phyloP scores from a whole-genome alignment of 2,113 vertebrate genomes.

The Dipodomys merriami region DNA sequence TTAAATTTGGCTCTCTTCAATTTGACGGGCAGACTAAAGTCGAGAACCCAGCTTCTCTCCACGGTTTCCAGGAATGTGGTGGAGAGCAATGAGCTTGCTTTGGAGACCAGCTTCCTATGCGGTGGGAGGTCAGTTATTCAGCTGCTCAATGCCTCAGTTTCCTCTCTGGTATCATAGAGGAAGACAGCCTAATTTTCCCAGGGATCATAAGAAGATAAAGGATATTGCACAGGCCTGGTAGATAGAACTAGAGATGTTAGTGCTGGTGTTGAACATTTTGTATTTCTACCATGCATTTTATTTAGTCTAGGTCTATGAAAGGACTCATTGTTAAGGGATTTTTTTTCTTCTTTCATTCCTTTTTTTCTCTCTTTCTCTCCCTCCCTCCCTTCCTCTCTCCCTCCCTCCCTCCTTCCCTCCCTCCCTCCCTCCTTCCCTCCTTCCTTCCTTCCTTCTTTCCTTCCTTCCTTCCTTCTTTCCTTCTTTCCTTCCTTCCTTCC shows the following conservation, averaged over 20 bases:
- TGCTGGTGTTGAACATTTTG: not conserved
- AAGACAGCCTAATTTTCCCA: not conserved
- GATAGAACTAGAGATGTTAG: not conserved
- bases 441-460: too few species aligned
- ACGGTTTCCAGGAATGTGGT: not conserved
- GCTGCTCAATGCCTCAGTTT: not conserved
- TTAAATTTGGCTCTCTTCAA: not conserved
- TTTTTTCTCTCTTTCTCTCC: too few species aligned
- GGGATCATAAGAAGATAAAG: not conserved
- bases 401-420: too few species aligned
- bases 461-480: too few species aligned
- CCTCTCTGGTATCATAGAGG: not conserved
- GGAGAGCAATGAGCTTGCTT: not conserved
- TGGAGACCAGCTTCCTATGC: too few species aligned
- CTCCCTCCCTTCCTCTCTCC: too few species aligned
- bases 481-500: too few species aligned
- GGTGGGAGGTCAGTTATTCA: too few species aligned
- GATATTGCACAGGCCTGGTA: not conserved
- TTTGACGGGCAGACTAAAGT: not conserved
- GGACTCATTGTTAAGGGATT: accelerated
- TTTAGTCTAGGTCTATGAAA: not conserved
- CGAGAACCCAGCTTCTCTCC: not conserved
- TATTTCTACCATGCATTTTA: not conserved
- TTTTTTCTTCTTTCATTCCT: not conserved
- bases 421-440: too few species aligned